Conservation (phyloP, 2,113 vertebrate genomes). For the Cervus canadensis region DNA sequence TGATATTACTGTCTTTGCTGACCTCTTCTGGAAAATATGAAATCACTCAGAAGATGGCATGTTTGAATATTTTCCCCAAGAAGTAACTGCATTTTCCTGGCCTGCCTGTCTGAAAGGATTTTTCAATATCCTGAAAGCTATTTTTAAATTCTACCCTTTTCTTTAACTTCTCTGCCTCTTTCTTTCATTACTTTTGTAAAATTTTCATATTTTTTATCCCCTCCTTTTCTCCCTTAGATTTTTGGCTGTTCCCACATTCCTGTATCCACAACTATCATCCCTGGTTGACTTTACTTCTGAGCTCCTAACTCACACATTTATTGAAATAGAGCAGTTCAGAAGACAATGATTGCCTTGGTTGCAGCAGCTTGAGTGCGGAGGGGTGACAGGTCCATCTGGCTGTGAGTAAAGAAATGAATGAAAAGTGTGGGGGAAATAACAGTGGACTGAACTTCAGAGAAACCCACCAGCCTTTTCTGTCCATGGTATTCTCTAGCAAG, state of each 20-base stretch:
- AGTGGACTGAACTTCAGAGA: not conserved
- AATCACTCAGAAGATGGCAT: not conserved
- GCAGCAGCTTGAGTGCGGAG: not conserved
- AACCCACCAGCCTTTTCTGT: too few relatives aligned
- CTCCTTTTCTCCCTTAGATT: not conserved
- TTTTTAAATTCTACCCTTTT: not conserved
- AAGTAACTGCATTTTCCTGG: not conserved
- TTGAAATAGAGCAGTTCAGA: not conserved
- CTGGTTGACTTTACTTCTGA: not conserved
- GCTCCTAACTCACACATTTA: not conserved
- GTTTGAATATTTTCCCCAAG: not conserved
- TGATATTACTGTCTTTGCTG: not conserved
- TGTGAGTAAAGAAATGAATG: not conserved
- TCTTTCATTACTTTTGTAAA: not conserved
- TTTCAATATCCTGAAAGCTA: not conserved
- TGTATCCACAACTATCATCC: not conserved
- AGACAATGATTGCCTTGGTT: not conserved
- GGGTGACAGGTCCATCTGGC: not conserved
- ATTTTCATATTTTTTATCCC: not conserved
- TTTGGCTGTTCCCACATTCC: not conserved
- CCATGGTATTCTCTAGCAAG: not conserved
- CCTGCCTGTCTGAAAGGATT: not conserved
- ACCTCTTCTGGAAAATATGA: conserved; percentile 17
- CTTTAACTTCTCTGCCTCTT: not conserved
- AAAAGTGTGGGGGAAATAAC: not conserved